phyloP scores from a whole-genome alignment of 53 echinoderm and acorn worm genomes.

The Hippasteria phrygiana region DNA sequence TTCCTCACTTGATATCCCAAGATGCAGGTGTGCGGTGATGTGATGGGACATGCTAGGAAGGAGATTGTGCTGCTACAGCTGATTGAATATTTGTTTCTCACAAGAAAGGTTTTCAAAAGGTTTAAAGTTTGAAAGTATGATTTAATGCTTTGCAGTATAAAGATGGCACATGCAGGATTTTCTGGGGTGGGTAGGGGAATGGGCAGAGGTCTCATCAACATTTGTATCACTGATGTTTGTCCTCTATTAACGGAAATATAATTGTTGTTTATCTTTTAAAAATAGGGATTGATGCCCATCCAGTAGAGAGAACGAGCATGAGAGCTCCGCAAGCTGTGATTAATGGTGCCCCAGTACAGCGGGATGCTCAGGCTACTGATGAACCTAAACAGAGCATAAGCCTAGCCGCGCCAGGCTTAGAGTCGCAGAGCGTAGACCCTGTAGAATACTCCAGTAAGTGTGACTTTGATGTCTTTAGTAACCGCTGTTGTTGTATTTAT shows the following conservation, averaged over 20 bases:
- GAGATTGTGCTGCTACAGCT: neutral
- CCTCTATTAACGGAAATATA: too few species aligned
- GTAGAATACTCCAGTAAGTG: conserved; percentile 58
- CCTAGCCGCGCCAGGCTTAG: neutral
- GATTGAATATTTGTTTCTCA: too few species aligned
- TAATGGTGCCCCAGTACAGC: neutral
- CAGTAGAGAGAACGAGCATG: neutral
- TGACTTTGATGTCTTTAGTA: neutral
- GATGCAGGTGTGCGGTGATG: too few species aligned
- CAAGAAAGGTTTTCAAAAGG: too few species aligned
- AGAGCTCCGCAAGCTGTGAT: neutral
- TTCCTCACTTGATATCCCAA: too few species aligned
- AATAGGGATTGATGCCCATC: neutral
- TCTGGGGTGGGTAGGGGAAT: too few species aligned
- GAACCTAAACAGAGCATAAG: neutral
- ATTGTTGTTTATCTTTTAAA: neutral
- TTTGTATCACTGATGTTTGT: too few species aligned
- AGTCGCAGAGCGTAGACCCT: conserved; percentile 45
- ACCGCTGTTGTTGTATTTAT: too few species aligned
- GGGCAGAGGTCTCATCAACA: too few species aligned
- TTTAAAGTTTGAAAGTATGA: too few species aligned
- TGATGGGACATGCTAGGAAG: neutral
- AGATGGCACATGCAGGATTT: too few species aligned
- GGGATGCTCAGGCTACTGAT: neutral
- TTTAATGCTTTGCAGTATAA: too few species aligned